Evolutionary conservation across 1,140 invertebrate species (phyloP), one percentile per base, ranked within the genome.

Genomic region (Bombus picipes): DNA sequence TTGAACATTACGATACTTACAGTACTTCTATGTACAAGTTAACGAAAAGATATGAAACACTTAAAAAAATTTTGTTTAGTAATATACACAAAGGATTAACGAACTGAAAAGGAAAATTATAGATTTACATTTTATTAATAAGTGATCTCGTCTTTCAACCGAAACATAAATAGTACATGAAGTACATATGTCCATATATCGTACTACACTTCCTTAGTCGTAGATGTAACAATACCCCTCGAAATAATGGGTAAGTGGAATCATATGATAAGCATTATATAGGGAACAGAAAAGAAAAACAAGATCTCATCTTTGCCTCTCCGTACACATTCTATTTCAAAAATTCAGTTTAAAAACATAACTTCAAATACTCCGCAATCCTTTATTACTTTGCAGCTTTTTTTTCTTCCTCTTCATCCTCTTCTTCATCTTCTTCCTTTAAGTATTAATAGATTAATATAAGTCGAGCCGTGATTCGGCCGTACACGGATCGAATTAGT

Each of bases 301-400:
- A 91, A 92, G 87, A 78, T 83, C 87, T 70, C 82, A 83, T 85
- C 80, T 91, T 92, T 94, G 93, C 93, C 94, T 95, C 94, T 94
- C 92, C 93, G 92, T 94, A 94, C 94, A 94, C 93, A 93, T 93
- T 95, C 93, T 95, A 94, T 95, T 95, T 94, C 93, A 93, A 95
- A 94, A 95, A 94, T 95, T 95, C 93, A 94, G 93, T 94, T 95
- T 93, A 94, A 94, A 95, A 95, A 95, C 93, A 95, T 92, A 95
- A 94, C 93, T 94, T 93, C 92, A 90, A 94, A 94, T 94, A 94
- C 92, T 93, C 90, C 93, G 92, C 92, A 94, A 93, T 94, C 92
- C 91, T 92, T 94, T 92, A 94, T 94, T 94, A 94, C 91, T 94
- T 93, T 94, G 91, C 93, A 93, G 92, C 90, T 93, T 92, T 94